phyloP scores from a whole-genome alignment of 2,888 invertebrate genomes.

The Nemoura dubitans region DNA sequence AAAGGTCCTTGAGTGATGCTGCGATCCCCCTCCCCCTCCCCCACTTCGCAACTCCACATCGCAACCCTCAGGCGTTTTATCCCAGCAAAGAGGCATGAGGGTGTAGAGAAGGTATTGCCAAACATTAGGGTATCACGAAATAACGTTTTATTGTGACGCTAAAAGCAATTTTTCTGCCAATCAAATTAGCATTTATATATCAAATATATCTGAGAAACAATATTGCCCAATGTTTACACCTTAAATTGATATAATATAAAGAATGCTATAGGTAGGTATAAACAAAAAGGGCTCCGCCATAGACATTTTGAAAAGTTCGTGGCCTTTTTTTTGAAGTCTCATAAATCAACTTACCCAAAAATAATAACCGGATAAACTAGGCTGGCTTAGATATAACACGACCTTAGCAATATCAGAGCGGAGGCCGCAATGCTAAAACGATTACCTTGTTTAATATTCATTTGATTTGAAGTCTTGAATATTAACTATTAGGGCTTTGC shows the following conservation, averaged over 20 bases:
- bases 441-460: constrained; percentile 59
- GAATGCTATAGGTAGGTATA: too few species aligned
- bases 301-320: neutral
- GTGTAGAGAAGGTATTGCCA: neutral
- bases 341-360: neutral
- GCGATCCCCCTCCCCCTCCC: neutral
- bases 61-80: neutral
- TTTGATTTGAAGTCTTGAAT: constrained; percentile 58
- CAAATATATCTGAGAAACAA: neutral
- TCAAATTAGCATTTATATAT: neutral
- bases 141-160: neutral
- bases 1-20: neutral
- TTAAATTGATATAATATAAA: too few species aligned
- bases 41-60: neutral
- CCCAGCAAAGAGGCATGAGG: neutral
- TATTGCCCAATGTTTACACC: neutral
- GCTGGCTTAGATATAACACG: constrained; percentile 43
- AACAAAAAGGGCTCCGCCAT: neutral
- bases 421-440: constrained; percentile 57
- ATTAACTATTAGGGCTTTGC: constrained; percentile 57
- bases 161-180: neutral
- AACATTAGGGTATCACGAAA: neutral
- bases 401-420: constrained; percentile 44
- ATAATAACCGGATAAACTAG: constrained; percentile 3
- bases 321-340: neutral